phyloP scores from a whole-genome alignment of 2,113 vertebrate species.

The Leucopsar rothschildi region DNA sequence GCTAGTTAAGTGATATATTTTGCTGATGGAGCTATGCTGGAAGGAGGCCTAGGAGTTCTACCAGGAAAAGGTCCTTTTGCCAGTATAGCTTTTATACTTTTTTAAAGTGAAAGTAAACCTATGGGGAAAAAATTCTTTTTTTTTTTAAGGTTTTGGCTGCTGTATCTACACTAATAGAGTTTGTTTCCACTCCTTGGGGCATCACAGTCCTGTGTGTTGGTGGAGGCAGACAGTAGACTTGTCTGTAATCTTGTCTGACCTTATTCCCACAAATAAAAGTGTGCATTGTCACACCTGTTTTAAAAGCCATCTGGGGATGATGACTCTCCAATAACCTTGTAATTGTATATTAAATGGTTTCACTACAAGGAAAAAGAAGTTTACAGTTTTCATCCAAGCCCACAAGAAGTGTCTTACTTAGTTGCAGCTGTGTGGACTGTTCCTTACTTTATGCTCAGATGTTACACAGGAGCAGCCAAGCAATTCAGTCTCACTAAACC shows the following conservation, averaged over 20 bases:
- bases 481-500: not conserved
- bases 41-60: not conserved
- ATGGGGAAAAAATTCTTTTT: not conserved
- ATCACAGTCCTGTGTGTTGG: not conserved
- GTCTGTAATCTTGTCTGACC: constrained; percentile 11
- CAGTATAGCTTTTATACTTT: not conserved
- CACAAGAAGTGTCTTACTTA: not conserved
- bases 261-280: not conserved
- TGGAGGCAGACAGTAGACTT: not conserved
- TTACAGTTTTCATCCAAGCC: not conserved
- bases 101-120: not conserved
- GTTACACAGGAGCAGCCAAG: not conserved
- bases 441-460: not conserved
- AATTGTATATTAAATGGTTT: not conserved
- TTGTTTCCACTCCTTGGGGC: not conserved
- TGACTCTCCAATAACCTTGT: not conserved
- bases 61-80: not conserved
- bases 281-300: not conserved
- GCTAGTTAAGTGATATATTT: not conserved
- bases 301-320: not conserved
- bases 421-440: not conserved
- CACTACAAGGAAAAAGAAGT: not conserved
- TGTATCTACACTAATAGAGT: not conserved
- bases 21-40: not conserved
- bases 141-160: not conserved